Conservation (phyloP, 2,797 vertebrate species). For the Coccyzus lansbergi region DNA sequence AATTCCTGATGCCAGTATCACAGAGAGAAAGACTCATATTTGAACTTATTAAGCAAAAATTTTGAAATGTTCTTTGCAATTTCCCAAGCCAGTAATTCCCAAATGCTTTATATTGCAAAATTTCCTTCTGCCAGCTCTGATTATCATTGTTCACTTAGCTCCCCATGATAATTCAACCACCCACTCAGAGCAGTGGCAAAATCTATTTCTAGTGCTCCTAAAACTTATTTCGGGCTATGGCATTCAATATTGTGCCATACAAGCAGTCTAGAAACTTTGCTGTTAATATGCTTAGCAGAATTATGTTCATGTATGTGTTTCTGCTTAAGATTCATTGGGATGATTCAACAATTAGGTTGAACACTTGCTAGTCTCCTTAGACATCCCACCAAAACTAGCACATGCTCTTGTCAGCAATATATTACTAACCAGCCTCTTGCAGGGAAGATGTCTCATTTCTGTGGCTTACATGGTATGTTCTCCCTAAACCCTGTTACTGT, state of each 20-base stretch:
- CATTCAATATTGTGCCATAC: neutral
- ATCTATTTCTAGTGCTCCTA: neutral
- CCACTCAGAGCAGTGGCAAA: neutral
- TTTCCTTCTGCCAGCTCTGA: neutral
- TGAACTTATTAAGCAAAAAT: conserved; percentile 20
- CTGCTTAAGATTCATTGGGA: neutral
- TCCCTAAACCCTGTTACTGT: neutral
- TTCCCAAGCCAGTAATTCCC: neutral
- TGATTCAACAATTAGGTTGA: neutral
- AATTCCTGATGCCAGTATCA: neutral
- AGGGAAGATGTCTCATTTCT: neutral
- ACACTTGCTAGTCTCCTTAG: neutral
- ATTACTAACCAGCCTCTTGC: neutral
- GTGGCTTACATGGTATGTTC: neutral
- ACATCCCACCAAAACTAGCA: neutral
- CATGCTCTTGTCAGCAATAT: neutral
- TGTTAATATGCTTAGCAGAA: neutral
- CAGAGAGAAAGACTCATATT: neutral
- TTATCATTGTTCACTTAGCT: neutral
- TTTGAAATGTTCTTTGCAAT: neutral
- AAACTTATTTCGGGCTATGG: neutral
- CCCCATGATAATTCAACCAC: neutral
- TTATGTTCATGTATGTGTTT: neutral
- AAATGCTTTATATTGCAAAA: neutral
- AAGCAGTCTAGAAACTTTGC: neutral